Evolutionary conservation across 1,140 invertebrate genomes (phyloP).

Genomic region (Phocides pigmalion): DNA sequence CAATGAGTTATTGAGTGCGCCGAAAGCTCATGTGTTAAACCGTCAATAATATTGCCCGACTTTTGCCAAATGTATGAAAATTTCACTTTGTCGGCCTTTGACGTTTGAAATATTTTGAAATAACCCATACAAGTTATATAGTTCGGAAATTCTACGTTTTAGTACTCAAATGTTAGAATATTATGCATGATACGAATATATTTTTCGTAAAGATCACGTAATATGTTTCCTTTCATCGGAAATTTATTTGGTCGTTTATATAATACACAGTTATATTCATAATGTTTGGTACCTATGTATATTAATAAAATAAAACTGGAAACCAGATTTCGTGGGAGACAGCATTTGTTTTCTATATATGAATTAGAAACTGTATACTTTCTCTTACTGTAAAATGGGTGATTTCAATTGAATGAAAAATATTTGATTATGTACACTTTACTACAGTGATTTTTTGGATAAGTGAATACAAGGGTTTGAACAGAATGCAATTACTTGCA

Average conservation of each 20-base stretch:
- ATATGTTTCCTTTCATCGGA: not conserved
- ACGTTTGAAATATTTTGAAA: slow-evolving; percentile 19
- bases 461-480: not conserved
- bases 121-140: slow-evolving; percentile 17
- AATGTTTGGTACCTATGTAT: no score
- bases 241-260: no score
- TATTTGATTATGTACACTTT: no score
- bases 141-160: slow-evolving; percentile 26
- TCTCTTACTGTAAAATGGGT: no score
- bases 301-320: no score
- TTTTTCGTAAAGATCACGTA: slow-evolving; percentile 6
- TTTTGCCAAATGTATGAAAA: slow-evolving; percentile 32
- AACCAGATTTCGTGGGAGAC: no score
- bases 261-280: no score
- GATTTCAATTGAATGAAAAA: no score
- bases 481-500: slow-evolving; percentile 17
- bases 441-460: slow-evolving; percentile 19
- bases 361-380: no score
- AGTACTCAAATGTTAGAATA: slow-evolving; percentile 10
- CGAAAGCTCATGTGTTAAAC: slow-evolving; percentile 70
- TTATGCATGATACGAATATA: slow-evolving; percentile 6
- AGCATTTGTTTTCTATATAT: no score
- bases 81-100: slow-evolving; percentile 13
- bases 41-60: slow-evolving; percentile 47
- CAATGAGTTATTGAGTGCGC: slow-evolving; percentile 81